These are phyloP conservation scores for Philereme vetulata DNA, from an alignment of 2,888 invertebrate species.

Conservation along the genomic window DNA sequence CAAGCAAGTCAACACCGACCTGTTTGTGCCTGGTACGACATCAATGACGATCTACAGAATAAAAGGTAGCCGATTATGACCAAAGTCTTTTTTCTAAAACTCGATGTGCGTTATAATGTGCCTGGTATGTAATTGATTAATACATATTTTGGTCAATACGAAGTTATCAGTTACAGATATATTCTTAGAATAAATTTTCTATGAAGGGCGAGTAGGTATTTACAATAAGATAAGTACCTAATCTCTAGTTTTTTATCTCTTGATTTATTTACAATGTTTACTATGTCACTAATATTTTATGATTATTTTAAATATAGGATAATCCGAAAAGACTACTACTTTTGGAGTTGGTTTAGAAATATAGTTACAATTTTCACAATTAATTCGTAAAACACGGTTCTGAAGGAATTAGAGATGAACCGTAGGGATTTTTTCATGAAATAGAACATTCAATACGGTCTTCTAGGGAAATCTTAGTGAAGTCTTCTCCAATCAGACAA, in stretches of 20 bases:
- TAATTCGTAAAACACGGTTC: no score
- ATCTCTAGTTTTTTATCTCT: slow-evolving; percentile 24
- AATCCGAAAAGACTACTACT: background rate
- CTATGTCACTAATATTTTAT: background rate
- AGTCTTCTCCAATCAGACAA: background rate
- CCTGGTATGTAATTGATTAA: background rate
- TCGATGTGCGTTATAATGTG: background rate
- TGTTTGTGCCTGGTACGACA: no score
- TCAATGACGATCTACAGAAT: no score
- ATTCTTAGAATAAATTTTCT: background rate
- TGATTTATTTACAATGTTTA: slow-evolving; percentile 27
- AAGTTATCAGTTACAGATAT: background rate
- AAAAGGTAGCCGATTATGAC: no score
- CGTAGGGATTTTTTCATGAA: no score
- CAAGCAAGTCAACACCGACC: no score
- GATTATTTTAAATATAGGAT: background rate
- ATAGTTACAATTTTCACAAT: no score
- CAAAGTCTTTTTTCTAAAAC: no score
- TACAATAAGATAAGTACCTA: background rate
- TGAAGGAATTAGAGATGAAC: no score
- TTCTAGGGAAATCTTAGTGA: no score
- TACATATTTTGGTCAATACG: slow-evolving; percentile 39
- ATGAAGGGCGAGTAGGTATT: background rate
- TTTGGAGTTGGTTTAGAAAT: background rate
- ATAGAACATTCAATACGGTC: no score